Evolutionary conservation across 2,797 vertebrate genomes (phyloP).

Genomic region (Babyrousa celebensis): DNA sequence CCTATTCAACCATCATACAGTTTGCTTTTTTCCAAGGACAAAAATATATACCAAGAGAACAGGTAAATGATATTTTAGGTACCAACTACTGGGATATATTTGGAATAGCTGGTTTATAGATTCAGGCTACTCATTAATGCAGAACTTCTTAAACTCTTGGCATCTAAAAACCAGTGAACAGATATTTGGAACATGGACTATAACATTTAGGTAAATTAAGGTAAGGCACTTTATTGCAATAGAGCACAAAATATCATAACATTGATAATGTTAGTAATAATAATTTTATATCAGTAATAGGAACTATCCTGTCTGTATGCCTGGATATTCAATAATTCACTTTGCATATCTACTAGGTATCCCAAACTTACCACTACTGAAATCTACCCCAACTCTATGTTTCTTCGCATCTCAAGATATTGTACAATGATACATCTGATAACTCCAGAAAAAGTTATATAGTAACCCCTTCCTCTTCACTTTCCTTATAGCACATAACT

Average conservation of each 20-base stretch:
- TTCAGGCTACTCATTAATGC: not conserved
- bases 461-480: not conserved
- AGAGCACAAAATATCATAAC: not conserved
- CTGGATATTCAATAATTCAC: too few species aligned
- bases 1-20: not conserved
- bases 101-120: not conserved
- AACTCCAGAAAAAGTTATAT: not conserved
- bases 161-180: not conserved
- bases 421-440: not conserved
- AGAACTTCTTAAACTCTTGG: conserved; percentile 32
- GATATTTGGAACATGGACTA: not conserved
- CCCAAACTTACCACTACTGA: not conserved
- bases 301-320: not conserved
- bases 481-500: not conserved
- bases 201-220: not conserved
- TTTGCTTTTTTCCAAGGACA: not conserved
- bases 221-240: not conserved
- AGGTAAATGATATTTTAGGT: conserved; percentile 9
- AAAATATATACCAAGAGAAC: not conserved
- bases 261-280: not conserved
- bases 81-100: not conserved
- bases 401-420: not conserved
- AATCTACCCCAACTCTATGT: not conserved
- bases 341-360: not conserved
- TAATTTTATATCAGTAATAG: not conserved